These are phyloP conservation scores for Heliconius eleuchia DNA, from an alignment of 1,140 invertebrate genomes.

Conservation along the genomic window DNA sequence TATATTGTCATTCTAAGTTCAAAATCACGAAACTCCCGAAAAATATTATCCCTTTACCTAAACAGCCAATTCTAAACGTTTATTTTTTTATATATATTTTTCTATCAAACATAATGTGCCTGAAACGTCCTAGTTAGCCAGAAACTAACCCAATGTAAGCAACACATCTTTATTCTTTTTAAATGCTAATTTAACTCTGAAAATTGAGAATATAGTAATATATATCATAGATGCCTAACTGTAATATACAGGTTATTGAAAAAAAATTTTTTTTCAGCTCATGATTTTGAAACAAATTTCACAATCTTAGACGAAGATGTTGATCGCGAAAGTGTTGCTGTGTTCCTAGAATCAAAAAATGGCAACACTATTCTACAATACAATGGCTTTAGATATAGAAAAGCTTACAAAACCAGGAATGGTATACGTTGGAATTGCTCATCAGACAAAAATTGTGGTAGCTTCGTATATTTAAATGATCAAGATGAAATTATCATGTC, in stretches of 20 bases:
- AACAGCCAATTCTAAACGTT: background rate
- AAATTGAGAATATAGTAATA: no score
- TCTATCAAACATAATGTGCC: background rate
- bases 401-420: conserved; percentile 48
- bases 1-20: no score
- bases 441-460: conserved; percentile 48
- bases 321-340: conserved; percentile 39
- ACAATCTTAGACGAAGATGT: conserved; percentile 35
- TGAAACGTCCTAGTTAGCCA: background rate
- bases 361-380: conserved; percentile 59
- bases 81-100: background rate
- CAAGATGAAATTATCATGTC: conserved; percentile 59
- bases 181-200: no score
- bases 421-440: conserved; percentile 63
- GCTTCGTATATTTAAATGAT: conserved; percentile 56
- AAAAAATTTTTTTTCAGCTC: conserved; percentile 24
- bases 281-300: background rate
- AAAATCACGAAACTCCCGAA: no score
- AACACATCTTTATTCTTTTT: no score
- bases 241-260: conserved; percentile 15
- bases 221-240: no score
- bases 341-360: conserved; percentile 54
- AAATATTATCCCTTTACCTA: background rate
- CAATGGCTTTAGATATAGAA: conserved; percentile 57
- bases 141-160: background rate